Percentiles rank a stretch among this genome's conserved stretches.
These are phyloP conservation scores for Leucophenga varia DNA, from an alignment of 1,140 invertebrate species.

Conservation along the genomic window DNA sequence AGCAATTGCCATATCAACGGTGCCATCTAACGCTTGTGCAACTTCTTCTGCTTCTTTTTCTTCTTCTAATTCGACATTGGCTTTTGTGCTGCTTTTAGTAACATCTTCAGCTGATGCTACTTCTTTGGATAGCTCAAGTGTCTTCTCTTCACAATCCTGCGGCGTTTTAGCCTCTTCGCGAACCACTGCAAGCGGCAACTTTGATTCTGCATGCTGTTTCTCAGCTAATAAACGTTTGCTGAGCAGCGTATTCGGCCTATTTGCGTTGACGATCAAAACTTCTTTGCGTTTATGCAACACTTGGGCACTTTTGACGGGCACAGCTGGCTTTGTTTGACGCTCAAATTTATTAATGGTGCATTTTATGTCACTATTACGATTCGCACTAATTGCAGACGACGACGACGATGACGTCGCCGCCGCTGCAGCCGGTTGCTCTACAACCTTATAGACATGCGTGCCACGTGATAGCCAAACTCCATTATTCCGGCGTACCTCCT, in stretches of 20 bases:
- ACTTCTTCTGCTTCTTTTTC: conserved; percentile 9
- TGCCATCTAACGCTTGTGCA: not conserved
- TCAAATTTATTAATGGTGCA: conserved; percentile 58
- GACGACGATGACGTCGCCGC: not conserved
- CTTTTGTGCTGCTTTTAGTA: conserved; percentile 13
- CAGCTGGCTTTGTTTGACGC: conserved; percentile 49
- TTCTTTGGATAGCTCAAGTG: not conserved
- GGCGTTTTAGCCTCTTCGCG: conserved; percentile 31
- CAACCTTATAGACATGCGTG: conserved; percentile 48
- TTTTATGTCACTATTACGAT: conserved; percentile 5
- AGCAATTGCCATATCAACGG: conserved; percentile 1
- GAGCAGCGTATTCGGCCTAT: conserved; percentile 6
- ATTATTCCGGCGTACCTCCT: conserved; percentile 54
- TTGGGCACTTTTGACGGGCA: conserved; percentile 48
- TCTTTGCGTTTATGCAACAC: conserved; percentile 41
- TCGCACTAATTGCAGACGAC: not conserved
- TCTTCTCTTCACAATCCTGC: conserved; percentile 15
- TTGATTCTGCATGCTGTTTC: not conserved
- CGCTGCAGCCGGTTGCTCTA: conserved; percentile 24
- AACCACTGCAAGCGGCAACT: conserved; percentile 16
- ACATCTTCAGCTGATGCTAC: conserved; percentile 13
- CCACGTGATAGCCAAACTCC: conserved; percentile 42
- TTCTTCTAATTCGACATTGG: not conserved
- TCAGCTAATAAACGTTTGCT: conserved; percentile 5
- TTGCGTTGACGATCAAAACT: conserved; percentile 25